Evolutionary conservation across 1,140 invertebrate species (phyloP).

Genomic region (Sminthurides bifidus): DNA sequence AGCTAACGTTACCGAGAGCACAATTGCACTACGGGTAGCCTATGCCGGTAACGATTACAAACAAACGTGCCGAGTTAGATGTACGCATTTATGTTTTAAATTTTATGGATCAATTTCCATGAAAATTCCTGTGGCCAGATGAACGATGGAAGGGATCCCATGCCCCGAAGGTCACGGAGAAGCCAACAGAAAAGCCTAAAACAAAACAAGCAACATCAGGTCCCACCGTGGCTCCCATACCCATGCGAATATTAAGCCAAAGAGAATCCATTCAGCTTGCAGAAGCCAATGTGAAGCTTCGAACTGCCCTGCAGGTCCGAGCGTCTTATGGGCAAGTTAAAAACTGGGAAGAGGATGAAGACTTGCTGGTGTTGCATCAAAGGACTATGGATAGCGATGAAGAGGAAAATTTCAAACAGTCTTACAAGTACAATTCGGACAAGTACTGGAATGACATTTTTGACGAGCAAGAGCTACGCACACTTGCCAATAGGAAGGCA

Average conservation of each 20-base stretch:
- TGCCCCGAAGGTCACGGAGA: no score
- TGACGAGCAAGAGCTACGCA: not conserved
- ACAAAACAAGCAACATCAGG: not conserved
- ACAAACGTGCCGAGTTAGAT: not conserved
- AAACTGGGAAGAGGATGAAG: slow-evolving; percentile 7
- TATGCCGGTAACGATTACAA: not conserved
- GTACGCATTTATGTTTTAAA: not conserved
- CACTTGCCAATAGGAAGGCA: not conserved
- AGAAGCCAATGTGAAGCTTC: not conserved
- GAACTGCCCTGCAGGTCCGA: slow-evolving; percentile 1
- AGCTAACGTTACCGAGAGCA: not conserved
- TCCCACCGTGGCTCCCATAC: not conserved
- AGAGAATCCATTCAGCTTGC: not conserved
- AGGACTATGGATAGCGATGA: not conserved
- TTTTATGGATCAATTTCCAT: not conserved
- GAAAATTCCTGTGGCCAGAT: not conserved
- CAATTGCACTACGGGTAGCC: not conserved
- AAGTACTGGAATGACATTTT: slow-evolving; percentile 7
- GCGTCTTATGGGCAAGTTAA: slow-evolving; percentile 4
- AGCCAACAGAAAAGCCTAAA: not conserved
- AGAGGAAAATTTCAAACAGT: not conserved
- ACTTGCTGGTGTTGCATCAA: not conserved
- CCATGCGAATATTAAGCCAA: not conserved
- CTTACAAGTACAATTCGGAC: not conserved
- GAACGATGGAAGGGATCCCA: not conserved